Evolutionary conservation across 2,113 vertebrate genomes (phyloP), one percentile per base, ranked within the genome.

Genomic region (Mus spicilegus): DNA sequence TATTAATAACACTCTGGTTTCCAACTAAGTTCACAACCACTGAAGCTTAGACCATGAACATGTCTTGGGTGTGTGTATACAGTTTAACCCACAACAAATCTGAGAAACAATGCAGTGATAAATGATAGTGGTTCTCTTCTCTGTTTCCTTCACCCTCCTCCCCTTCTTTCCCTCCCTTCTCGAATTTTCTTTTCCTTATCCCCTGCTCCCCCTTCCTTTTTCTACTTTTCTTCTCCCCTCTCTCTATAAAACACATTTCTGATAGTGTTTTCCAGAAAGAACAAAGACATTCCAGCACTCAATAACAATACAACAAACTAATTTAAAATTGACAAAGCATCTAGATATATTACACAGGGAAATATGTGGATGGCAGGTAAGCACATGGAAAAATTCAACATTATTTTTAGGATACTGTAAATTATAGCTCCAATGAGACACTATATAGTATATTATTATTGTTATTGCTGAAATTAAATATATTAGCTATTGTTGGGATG

Each of bases 241-340:
- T 56, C 54, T 96, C 73, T 91, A 7, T 4, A 90, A 96, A 80
- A 42, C 10, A 24, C 24, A 7, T 87, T 54, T 67, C 81, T 20
- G 14, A n/a, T 78, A 94, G 67, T 85, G 86, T 13, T 87, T 72
- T 75, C 26, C 69, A 94, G 42, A 75, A 94, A 81, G 92, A 65
- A 82, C 46, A 80, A 95, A 33, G 30, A 95, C 73, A 78, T 80
- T 17, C 90, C 10, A 84, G 33, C 54, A 78, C 8, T 76, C 80
- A 90, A 75, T 12, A 80, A 22, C 19, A 84, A 82, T 42, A 69
- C 51, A 63, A 46, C 8, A 90, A 90, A 51, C 26, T 81, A 87
- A 85, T n/a, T 6, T 94, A 90, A 90, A n/a, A 5, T 86, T 67
- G 26, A 20, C 17, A 72, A 19, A 20, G n/a, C 70, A 39, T 72